Evolutionary conservation across 2,113 vertebrate genomes (phyloP).

Genomic region (Serilophus lunatus): DNA sequence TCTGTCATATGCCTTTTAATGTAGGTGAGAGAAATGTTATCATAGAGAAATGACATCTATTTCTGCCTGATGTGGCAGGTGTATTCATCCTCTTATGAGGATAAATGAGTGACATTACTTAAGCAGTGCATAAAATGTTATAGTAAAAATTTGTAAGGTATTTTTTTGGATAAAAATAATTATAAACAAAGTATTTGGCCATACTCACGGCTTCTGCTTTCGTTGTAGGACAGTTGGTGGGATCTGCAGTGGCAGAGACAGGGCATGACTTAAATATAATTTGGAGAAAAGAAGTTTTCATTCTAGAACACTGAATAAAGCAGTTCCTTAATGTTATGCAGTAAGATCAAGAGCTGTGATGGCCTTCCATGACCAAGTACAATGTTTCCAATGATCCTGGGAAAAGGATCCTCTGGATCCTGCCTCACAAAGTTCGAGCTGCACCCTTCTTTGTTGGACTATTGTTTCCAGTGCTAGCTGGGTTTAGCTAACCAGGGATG

Average conservation of each 20-base stretch:
- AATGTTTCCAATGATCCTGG: not conserved
- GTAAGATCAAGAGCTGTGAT: not conserved
- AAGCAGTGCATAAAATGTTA: not conserved
- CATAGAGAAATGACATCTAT: not conserved
- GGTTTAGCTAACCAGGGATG: not conserved
- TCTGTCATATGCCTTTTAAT: not conserved
- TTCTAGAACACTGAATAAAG: not conserved
- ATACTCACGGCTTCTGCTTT: not conserved
- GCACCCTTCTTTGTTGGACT: not conserved
- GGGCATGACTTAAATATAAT: not conserved
- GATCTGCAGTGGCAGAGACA: not conserved
- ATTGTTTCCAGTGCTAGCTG: not conserved
- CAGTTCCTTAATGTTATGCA: not conserved
- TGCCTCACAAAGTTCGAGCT: accelerated
- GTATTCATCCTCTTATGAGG: not conserved
- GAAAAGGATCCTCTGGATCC: not conserved
- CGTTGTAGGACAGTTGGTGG: not conserved
- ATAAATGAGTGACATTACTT: not conserved
- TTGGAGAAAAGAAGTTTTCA: not conserved
- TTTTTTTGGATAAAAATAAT: not conserved
- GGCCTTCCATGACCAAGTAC: not conserved
- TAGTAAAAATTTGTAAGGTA: not conserved
- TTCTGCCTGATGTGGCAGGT: not conserved
- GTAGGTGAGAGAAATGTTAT: not conserved
- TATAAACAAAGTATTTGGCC: not conserved